phyloP scores from a whole-genome alignment of 2,797 vertebrate species.

The Myripristis jacobus region DNA sequence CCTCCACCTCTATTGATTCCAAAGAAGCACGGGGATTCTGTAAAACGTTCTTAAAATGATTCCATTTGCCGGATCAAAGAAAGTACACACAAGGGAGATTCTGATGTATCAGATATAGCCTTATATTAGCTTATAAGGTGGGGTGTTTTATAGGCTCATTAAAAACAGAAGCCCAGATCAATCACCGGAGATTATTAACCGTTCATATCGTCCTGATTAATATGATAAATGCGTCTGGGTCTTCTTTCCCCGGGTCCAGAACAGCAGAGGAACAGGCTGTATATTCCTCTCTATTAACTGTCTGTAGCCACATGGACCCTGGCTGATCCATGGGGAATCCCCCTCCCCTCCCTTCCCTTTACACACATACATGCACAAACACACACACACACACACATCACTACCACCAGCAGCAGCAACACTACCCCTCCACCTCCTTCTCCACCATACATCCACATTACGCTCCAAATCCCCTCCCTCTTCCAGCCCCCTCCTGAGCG shows the following conservation, averaged over 20 bases:
- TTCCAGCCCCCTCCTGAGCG: conserved; percentile 51
- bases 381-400: conserved; percentile 20
- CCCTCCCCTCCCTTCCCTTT: conserved; percentile 40
- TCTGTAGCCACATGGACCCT: conserved; percentile 64
- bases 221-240: conserved; percentile 71
- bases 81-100: conserved; percentile 32
- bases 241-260: conserved; percentile 43
- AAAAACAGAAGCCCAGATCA: conserved; percentile 52
- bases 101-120: conserved; percentile 43
- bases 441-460: conserved; percentile 54
- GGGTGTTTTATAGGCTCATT: conserved; percentile 60
- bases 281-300: conserved; percentile 70
- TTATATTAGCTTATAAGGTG: conserved; percentile 38
- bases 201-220: conserved; percentile 75
- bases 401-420: conserved; percentile 3
- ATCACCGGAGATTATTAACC: conserved; percentile 69
- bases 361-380: conserved; percentile 8
- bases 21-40: conserved; percentile 22
- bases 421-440: conserved; percentile 46
- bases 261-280: conserved; percentile 63
- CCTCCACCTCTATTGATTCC: conserved; percentile 42
- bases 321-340: conserved; percentile 53
- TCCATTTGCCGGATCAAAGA: conserved; percentile 43
- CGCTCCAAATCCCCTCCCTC: conserved; percentile 58
- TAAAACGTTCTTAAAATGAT: conserved; percentile 16